A percentile compares a stretch with the other conserved stretches of the same genome.
phyloP scores from a whole-genome alignment of 2,888 invertebrate species.

The Idaea biselata region DNA sequence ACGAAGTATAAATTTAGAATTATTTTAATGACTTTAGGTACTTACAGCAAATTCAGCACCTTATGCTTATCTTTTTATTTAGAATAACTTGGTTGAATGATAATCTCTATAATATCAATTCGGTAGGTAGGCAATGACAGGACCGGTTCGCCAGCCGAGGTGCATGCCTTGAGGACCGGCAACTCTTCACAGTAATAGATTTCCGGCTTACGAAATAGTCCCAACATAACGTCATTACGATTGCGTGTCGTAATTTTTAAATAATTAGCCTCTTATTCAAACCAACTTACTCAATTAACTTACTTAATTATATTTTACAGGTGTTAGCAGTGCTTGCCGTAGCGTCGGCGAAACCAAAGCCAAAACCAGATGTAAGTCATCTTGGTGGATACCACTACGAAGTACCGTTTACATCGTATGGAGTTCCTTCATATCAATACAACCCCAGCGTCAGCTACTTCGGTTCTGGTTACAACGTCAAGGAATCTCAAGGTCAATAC shows the following conservation, averaged over 20 bases:
- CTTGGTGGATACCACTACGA: conserved; percentile 68
- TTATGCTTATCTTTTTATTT: too few relatives aligned
- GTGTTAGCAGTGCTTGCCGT: conserved; percentile 50
- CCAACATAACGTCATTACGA: neutral
- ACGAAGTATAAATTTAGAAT: too few relatives aligned
- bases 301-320: conserved; percentile 41
- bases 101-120: conserved; percentile 17
- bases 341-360: conserved; percentile 38
- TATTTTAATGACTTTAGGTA: too few relatives aligned
- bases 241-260: neutral
- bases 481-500: conserved; percentile 26
- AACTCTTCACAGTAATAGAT: neutral
- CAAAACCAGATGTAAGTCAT: conserved; percentile 42
- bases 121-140: conserved; percentile 1
- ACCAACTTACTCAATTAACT: neutral
- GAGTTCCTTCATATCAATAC: conserved; percentile 57
- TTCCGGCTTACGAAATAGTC: conserved; percentile 2
- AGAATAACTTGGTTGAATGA: too few relatives aligned
- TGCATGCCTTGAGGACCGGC: neutral
- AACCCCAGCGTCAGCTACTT: conserved; percentile 30
- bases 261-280: neutral
- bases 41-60: too few relatives aligned
- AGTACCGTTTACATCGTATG: conserved; percentile 65
- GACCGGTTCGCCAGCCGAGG: conserved; percentile 9
- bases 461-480: conserved; percentile 27